Percentiles rank a stretch among this genome's conserved stretches.
Conservation (phyloP, 1,140 invertebrate genomes). For the Drosophila bipectinata region DNA sequence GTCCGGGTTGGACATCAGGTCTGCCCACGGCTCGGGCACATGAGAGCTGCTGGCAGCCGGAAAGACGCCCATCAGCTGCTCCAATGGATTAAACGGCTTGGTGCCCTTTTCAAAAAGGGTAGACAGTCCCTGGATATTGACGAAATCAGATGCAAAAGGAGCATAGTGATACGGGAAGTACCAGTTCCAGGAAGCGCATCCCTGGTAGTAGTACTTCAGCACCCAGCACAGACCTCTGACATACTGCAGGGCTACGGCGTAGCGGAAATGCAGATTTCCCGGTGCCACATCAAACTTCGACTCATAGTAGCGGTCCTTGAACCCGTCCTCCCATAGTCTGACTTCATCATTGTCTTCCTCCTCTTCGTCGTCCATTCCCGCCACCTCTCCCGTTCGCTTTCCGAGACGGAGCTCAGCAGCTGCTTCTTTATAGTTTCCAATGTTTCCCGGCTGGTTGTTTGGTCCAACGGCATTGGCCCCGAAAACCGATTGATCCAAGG, state of each 20-base stretch:
- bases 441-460: slow-evolving; percentile 74
- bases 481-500: slow-evolving; percentile 86
- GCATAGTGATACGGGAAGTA: slow-evolving; percentile 99
- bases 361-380: slow-evolving; percentile 79
- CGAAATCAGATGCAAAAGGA: slow-evolving; percentile 99
- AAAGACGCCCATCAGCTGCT: slow-evolving; percentile 99
- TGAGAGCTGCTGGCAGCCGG: slow-evolving; percentile 97
- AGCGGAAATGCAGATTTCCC: slow-evolving; percentile 94
- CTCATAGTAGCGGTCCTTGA: slow-evolving; percentile 99
- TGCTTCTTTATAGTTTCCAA: slow-evolving; percentile 87
- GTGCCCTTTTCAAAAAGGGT: slow-evolving; percentile 95
- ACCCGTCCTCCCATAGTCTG: slow-evolving; percentile 98
- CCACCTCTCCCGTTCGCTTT: slow-evolving; percentile 83
- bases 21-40: slow-evolving; percentile 97
- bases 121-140: slow-evolving; percentile 93
- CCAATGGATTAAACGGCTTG: slow-evolving; percentile 97
- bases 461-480: slow-evolving; percentile 87
- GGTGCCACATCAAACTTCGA: slow-evolving; percentile 96
- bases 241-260: slow-evolving; percentile 96
- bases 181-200: slow-evolving; percentile 99
- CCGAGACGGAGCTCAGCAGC: slow-evolving; percentile 87
- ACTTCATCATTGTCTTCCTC: slow-evolving; percentile 96
- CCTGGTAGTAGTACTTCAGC: slow-evolving; percentile 99
- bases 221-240: slow-evolving; percentile 99
- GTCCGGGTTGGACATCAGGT: slow-evolving; percentile 96